These are phyloP conservation scores for Rostratula benghalensis DNA, from an alignment of 2,113 vertebrate species.

Conservation along the genomic window DNA sequence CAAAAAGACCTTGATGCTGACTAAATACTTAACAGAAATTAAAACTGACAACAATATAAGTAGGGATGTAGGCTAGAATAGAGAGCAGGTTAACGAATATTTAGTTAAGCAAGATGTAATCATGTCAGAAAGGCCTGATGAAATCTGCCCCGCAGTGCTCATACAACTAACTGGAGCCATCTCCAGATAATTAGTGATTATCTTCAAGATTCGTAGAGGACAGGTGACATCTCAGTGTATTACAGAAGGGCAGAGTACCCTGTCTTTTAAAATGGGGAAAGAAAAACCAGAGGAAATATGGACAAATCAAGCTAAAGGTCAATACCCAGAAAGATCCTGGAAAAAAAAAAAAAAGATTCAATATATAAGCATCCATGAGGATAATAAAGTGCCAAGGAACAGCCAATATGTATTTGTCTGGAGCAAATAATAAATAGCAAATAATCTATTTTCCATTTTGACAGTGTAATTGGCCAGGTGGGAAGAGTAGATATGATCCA, in stretches of 20 bases:
- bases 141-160: not conserved
- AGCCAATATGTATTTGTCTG: constrained; percentile 19
- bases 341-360: not conserved
- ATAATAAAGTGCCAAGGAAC: constrained; percentile 6
- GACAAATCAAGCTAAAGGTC: not conserved
- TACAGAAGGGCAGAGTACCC: not conserved
- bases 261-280: not conserved
- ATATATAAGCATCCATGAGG: not conserved
- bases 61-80: not conserved
- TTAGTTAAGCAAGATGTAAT: constrained; percentile 38
- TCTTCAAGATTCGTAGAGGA: not conserved
- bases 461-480: constrained; percentile 38
- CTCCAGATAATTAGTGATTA: constrained; percentile 1
- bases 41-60: constrained; percentile 33
- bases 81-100: constrained; percentile 11
- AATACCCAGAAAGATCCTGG: not conserved
- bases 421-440: constrained; percentile 38
- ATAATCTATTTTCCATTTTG: constrained; percentile 45
- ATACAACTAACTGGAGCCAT: not conserved
- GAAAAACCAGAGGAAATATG: not conserved
- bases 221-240: constrained; percentile 14
- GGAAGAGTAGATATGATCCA: not conserved
- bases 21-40: not conserved
- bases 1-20: not conserved
- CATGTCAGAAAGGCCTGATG: constrained; percentile 22